phyloP scores from a whole-genome alignment of 2,888 invertebrate genomes.

The Nomada fucata region DNA sequence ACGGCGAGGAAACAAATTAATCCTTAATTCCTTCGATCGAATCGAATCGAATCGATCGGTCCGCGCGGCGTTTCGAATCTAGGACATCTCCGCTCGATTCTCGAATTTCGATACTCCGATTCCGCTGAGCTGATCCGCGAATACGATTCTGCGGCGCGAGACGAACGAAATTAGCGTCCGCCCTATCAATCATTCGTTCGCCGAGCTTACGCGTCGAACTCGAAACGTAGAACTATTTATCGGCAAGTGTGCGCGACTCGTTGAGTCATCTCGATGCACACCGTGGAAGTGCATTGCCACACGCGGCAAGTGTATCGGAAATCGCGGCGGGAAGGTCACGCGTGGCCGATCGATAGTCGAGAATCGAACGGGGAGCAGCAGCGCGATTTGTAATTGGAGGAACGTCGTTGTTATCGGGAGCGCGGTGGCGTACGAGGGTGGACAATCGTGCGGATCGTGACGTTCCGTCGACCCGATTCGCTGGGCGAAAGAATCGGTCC shows the following conservation, averaged over 20 bases:
- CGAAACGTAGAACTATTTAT: neutral
- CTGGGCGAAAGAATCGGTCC: neutral
- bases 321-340: conserved; percentile 32
- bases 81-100: too few relatives aligned
- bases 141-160: too few relatives aligned
- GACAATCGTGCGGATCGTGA: conserved; percentile 1
- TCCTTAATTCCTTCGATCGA: too few relatives aligned
- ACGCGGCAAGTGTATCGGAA: conserved; percentile 21
- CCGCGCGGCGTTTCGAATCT: too few relatives aligned
- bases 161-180: too few relatives aligned
- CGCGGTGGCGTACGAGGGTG: too few relatives aligned
- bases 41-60: too few relatives aligned
- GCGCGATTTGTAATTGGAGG: conserved; percentile 27
- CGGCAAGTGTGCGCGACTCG: neutral
- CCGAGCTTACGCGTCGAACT: neutral
- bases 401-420: neutral
- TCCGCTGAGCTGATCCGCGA: too few relatives aligned
- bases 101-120: too few relatives aligned
- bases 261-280: conserved; percentile 24
- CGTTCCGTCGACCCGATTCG: conserved; percentile 28
- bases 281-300: conserved; percentile 33
- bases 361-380: conserved; percentile 19
- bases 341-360: conserved; percentile 14
- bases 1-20: too few relatives aligned
- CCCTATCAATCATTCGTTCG: too few relatives aligned